A percentile compares a stretch with the other conserved stretches of the same genome.
phyloP scores from a whole-genome alignment of 2,888 invertebrate species.

The Amphipyra berbera region DNA sequence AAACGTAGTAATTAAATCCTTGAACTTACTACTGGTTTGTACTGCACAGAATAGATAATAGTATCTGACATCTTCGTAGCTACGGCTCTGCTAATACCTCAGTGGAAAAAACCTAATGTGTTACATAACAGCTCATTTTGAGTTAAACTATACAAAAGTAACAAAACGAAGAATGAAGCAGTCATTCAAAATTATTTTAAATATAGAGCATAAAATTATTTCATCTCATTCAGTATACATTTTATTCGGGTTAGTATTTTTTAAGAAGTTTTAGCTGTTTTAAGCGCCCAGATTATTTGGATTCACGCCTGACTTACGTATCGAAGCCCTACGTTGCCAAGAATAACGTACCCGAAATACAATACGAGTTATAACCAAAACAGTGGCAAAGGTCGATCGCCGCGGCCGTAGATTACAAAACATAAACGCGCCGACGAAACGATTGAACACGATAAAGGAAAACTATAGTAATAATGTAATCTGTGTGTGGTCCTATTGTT shows the following conservation, averaged over 20 bases:
- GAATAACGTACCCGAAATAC: constrained; percentile 59
- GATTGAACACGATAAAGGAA: constrained; percentile 13
- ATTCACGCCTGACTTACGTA: constrained; percentile 43
- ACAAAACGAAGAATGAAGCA: neutral
- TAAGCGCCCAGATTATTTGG: constrained; percentile 38
- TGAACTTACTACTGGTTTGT: constrained; percentile 9
- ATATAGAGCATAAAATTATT: neutral
- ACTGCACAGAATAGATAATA: constrained; percentile 12
- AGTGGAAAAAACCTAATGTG: constrained; percentile 32
- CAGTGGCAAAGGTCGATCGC: constrained; percentile 54
- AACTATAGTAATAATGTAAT: constrained; percentile 4
- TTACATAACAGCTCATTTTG: constrained; percentile 31
- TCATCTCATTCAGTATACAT: neutral
- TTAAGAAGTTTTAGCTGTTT: constrained; percentile 27
- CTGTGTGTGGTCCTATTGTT: no score
- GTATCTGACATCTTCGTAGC: constrained; percentile 2
- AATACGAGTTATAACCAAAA: constrained; percentile 55
- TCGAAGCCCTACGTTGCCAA: constrained; percentile 51
- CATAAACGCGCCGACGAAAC: constrained; percentile 22
- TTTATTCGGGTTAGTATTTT: constrained; percentile 27
- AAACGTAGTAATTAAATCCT: constrained; percentile 20
- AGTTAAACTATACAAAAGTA: neutral
- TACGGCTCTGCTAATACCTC: neutral
- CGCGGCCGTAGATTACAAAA: constrained; percentile 50
- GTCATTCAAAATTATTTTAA: neutral